phyloP scores from a whole-genome alignment of 1,140 invertebrate genomes.

The Lepidurus apus region DNA sequence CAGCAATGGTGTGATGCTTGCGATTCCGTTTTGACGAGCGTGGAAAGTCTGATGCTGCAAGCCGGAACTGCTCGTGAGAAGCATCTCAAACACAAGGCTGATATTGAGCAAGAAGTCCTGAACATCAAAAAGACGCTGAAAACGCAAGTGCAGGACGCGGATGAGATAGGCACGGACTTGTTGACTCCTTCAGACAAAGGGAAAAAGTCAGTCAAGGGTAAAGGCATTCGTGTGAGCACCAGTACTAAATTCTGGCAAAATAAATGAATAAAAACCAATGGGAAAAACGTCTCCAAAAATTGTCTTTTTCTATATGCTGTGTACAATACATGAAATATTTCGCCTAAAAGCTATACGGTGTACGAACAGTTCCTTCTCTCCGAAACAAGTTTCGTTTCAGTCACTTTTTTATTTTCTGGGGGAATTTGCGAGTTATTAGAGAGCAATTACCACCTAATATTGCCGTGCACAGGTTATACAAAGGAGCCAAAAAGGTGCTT shows the following conservation, averaged over 20 bases:
- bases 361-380: not conserved
- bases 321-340: slow-evolving; percentile 19
- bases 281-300: not conserved
- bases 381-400: no score
- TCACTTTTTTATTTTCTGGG: no score
- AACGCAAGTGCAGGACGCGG: slow-evolving; percentile 54
- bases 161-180: slow-evolving; percentile 54
- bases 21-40: slow-evolving; percentile 76
- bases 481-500: not conserved
- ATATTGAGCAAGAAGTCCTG: slow-evolving; percentile 76
- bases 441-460: not conserved
- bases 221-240: slow-evolving; percentile 47
- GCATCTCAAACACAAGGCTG: slow-evolving; percentile 70
- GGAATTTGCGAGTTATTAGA: not conserved
- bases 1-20: slow-evolving; percentile 87
- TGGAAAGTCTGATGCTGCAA: slow-evolving; percentile 79
- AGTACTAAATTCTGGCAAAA: slow-evolving; percentile 57
- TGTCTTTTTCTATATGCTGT: slow-evolving; percentile 22
- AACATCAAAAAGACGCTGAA: slow-evolving; percentile 78
- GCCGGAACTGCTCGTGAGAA: slow-evolving; percentile 81
- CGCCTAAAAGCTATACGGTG: not conserved
- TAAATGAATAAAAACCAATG: slow-evolving; percentile 39
- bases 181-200: slow-evolving; percentile 44
- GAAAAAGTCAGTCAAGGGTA: slow-evolving; percentile 48
- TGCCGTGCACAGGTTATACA: slow-evolving; percentile 14